Conservation (phyloP, 2,888 invertebrate species). For the Cordilura impudica region DNA sequence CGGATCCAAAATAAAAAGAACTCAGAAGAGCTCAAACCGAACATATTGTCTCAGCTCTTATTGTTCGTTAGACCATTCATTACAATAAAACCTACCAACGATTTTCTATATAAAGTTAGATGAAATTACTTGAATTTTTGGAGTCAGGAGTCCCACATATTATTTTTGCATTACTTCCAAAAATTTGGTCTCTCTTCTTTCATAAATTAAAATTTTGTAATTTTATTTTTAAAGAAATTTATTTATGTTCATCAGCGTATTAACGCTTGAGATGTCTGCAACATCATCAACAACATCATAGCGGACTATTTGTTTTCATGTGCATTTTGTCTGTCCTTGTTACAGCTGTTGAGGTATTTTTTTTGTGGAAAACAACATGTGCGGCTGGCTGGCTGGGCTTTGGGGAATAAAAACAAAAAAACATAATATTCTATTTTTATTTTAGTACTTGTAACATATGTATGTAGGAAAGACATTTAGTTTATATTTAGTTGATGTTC, state of each 20-base stretch:
- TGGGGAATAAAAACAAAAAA: neutral
- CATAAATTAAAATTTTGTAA: no score
- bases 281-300: neutral
- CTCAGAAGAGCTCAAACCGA: no score
- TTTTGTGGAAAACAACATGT: neutral
- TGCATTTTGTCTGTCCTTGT: neutral
- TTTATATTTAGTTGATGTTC: constrained; percentile 24
- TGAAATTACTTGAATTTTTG: no score
- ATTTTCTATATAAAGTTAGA: no score
- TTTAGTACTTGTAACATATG: neutral
- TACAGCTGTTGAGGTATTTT: neutral
- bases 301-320: neutral
- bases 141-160: no score
- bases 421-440: neutral
- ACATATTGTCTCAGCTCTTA: no score
- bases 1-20: no score
- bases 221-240: no score
- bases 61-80: no score
- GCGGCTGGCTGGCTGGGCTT: neutral
- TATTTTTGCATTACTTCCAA: no score
- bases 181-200: no score
- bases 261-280: constrained; percentile 5
- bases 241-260: neutral
- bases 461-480: neutral
- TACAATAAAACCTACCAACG: no score